Conservation (phyloP, 2,797 vertebrate genomes). For the Pseudomugil gertrudae region DNA sequence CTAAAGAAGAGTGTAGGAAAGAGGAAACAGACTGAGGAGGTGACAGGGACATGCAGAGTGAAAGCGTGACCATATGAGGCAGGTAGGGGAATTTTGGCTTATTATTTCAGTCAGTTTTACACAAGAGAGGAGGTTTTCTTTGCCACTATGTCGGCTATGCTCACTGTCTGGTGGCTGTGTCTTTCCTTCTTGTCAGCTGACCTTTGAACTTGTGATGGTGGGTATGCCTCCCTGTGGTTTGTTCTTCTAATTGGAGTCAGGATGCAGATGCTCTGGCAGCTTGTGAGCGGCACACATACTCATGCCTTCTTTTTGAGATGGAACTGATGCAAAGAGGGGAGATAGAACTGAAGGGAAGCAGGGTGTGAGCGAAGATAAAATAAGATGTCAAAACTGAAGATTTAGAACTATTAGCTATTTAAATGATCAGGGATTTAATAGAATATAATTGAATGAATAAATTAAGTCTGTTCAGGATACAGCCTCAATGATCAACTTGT, state of each 20-base stretch:
- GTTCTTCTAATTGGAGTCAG: conserved; percentile 80
- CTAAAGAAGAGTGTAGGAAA: conserved; percentile 68
- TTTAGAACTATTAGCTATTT: not conserved
- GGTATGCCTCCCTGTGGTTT: conserved; percentile 71
- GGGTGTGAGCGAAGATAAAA: conserved; percentile 18
- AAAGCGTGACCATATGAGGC: conserved; percentile 49
- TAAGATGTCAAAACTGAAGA: conserved; percentile 22
- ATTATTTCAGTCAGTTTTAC: conserved; percentile 58
- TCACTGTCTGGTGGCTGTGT: conserved; percentile 50
- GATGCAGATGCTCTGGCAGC: conserved; percentile 74
- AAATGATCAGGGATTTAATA: too few species aligned
- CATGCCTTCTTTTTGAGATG: conserved; percentile 32
- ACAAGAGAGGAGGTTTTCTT: conserved; percentile 35
- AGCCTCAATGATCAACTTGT: too few species aligned
- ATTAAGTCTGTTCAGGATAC: too few species aligned
- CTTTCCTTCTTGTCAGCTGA: conserved; percentile 72
- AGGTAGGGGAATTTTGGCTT: conserved; percentile 40
- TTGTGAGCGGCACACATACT: conserved; percentile 39
- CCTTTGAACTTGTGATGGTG: conserved; percentile 72
- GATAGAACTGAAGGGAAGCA: conserved; percentile 27
- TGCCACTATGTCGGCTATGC: conserved; percentile 53
- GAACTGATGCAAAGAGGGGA: conserved; percentile 31
- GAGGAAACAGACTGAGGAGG: conserved; percentile 73
- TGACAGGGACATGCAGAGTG: conserved; percentile 60
- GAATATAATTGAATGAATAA: too few species aligned